phyloP scores from a whole-genome alignment of 2,797 vertebrate genomes.

The Danio aesculapii region DNA sequence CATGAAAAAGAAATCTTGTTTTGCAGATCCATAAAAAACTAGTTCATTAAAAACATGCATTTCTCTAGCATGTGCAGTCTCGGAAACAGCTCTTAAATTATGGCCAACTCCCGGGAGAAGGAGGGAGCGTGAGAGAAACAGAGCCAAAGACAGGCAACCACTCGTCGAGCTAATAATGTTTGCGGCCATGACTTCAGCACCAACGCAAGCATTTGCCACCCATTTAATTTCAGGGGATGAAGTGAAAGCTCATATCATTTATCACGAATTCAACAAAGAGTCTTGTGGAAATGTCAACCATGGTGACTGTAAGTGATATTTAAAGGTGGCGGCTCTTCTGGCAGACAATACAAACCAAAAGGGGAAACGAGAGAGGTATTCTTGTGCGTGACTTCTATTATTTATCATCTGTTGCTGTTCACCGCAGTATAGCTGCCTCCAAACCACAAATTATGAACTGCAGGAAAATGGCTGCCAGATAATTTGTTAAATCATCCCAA shows the following conservation, averaged over 20 bases:
- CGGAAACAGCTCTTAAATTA: constrained; percentile 76
- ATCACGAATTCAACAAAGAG: constrained; percentile 38
- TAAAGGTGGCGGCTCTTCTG: constrained; percentile 44
- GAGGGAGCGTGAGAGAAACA: constrained; percentile 18
- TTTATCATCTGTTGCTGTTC: constrained; percentile 32
- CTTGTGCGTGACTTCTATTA: constrained; percentile 41
- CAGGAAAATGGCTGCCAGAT: constrained; percentile 50
- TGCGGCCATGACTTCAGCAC: constrained; percentile 63
- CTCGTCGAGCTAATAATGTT: constrained; percentile 68
- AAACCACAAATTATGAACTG: constrained; percentile 56
- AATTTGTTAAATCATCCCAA: constrained; percentile 56
- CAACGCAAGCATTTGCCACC: constrained; percentile 39
- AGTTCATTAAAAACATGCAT: constrained; percentile 69
- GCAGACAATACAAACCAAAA: constrained; percentile 27
- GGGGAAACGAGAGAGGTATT: constrained; percentile 25
- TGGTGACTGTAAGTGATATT: constrained; percentile 46
- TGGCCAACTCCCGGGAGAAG: constrained; percentile 58
- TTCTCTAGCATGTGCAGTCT: constrained; percentile 64
- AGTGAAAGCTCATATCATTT: constrained; percentile 41
- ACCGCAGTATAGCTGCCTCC: constrained; percentile 13
- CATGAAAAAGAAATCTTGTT: constrained; percentile 78
- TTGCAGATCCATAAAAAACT: constrained; percentile 73
- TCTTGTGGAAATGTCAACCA: constrained; percentile 39
- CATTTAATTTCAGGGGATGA: constrained; percentile 62
- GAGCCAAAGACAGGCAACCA: constrained; percentile 54